Percentiles rank a stretch among this genome's conserved stretches.
These are phyloP conservation scores for Malurus alboscapulatus DNA, from an alignment of 2,113 vertebrate genomes.

Conservation along the genomic window DNA sequence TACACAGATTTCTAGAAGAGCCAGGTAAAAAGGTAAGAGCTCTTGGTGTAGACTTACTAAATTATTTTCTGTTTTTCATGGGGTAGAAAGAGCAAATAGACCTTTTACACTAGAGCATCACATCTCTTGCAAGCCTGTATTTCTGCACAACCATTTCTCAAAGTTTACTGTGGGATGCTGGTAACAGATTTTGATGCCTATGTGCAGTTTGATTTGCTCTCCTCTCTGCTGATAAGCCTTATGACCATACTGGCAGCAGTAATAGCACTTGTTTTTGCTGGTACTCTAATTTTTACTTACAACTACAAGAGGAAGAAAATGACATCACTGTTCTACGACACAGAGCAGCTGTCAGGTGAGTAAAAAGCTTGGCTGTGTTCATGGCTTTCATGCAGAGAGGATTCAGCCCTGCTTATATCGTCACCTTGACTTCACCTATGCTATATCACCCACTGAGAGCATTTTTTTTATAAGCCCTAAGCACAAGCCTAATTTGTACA, in stretches of 20 bases:
- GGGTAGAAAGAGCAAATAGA: background rate
- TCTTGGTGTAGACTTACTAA: background rate
- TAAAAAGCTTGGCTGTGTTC: background rate
- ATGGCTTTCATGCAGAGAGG: background rate
- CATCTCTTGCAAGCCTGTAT: background rate
- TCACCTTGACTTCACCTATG: background rate
- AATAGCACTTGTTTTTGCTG: background rate
- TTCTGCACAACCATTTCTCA: background rate
- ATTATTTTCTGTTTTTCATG: background rate
- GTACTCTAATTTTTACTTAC: conserved; percentile 20
- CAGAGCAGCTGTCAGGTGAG: background rate
- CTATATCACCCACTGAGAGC: background rate
- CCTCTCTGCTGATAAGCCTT: background rate
- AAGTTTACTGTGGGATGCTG: background rate
- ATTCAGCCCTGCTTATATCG: background rate
- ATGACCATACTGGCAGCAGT: background rate
- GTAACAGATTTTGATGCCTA: background rate
- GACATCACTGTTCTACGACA: background rate
- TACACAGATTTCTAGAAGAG: background rate
- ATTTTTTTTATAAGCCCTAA: background rate
- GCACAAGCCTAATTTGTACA: background rate
- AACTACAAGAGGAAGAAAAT: background rate
- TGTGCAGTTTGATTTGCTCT: background rate
- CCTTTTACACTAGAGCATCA: background rate
- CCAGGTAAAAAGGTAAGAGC: background rate